Evolutionary conservation across 2,888 invertebrate genomes (phyloP).

Genomic region (Sympetrum striolatum): DNA sequence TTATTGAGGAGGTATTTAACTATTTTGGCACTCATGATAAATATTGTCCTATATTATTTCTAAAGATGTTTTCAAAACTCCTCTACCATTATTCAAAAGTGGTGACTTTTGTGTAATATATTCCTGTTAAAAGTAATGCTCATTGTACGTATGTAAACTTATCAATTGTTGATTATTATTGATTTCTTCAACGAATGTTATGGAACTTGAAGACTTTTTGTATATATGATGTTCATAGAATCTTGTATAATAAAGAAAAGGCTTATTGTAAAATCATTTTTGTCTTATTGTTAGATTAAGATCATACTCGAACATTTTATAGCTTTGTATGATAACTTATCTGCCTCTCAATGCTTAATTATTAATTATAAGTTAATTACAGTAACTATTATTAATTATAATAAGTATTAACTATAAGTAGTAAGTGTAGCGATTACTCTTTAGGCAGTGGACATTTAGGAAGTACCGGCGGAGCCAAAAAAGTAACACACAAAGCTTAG

Average conservation of each 20-base stretch:
- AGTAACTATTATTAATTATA: too few relatives aligned
- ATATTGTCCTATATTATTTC: neutral
- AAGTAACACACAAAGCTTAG: too few relatives aligned
- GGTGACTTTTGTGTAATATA: conserved; percentile 4
- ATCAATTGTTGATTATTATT: conserved; percentile 25
- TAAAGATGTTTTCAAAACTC: neutral
- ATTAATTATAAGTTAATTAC: too few relatives aligned
- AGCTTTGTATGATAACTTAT: too few relatives aligned
- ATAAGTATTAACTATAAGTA: too few relatives aligned
- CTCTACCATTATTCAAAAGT: neutral
- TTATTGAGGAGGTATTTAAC: neutral
- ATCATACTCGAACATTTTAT: too few relatives aligned
- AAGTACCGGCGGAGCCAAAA: too few relatives aligned
- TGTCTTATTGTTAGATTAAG: neutral
- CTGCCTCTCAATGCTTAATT: too few relatives aligned
- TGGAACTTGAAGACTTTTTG: neutral
- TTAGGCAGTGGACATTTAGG: too few relatives aligned
- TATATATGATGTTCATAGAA: conserved; percentile 36
- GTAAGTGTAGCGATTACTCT: too few relatives aligned
- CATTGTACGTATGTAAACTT: conserved; percentile 41
- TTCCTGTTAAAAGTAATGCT: conserved; percentile 25
- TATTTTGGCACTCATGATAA: neutral
- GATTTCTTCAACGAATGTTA: neutral
- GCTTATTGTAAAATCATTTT: neutral
- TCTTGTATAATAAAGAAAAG: conserved; percentile 25